Evolutionary conservation across 2,888 invertebrate species (phyloP), one percentile per base, ranked within the genome.

Genomic region (Entomobrya multifasciata): DNA sequence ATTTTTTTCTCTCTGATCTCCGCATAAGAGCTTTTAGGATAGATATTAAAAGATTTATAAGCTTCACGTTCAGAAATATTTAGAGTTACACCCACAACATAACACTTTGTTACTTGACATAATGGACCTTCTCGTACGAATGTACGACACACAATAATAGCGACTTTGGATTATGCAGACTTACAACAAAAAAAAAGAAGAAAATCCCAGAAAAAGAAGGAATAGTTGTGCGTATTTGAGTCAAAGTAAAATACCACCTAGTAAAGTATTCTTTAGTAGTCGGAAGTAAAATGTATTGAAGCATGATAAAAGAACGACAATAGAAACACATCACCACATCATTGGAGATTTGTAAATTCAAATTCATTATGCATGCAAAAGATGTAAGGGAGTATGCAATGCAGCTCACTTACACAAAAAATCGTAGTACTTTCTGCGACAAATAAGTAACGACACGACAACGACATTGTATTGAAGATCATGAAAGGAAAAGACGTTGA

Each of bases 401-500:
- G 36, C 8, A 60, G 27, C 60, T 60, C 60, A 57, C 22, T 22
- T 57, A 27, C 60, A 25, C 27, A 15, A 22, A 60, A 11, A 5
- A 36, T 15, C 60, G 27, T 27, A 60, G 13, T 22, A 57, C 22
- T 27, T 25, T 1, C 0, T 60, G 25, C 27, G 60, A 60, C 60
- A 60, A 60, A 78, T 49, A 78, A 47, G 80, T 36, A n/a, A 74
- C n/a, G n/a, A n/a, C n/a, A n/a, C n/a, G n/a, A n/a, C n/a, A 52
- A 74, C 36, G 47, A 44, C 22, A 70, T 5, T 41, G 44, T 10
- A 13, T 5, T 36, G 10, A 11, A 17, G 44, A 36, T n/a, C n/a
- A n/a, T 67, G 67, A 67, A 41, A 41, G 44, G 30, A 44, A n/a
- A n/a, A n/a, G n/a, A 17, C 36, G 36, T 36, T 8, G 36, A 36